A percentile compares a stretch with the other conserved stretches of the same genome.
Conservation (phyloP, 2,113 vertebrate species). For the Tautogolabrus adspersus region DNA sequence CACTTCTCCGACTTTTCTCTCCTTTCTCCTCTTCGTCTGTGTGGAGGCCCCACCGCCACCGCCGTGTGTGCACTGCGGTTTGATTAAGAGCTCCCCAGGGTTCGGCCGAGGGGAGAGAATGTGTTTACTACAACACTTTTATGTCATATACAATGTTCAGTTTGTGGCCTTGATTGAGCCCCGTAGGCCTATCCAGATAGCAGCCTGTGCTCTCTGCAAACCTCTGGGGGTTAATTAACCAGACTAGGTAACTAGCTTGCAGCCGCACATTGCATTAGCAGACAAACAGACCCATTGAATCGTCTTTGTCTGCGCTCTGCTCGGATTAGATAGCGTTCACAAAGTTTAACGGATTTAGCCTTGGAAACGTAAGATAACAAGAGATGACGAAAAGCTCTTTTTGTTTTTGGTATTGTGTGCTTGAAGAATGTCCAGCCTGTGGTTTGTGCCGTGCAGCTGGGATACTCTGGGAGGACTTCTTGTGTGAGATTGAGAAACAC, state of each 20-base stretch:
- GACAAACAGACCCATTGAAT: constrained; percentile 66
- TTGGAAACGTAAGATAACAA: constrained; percentile 12
- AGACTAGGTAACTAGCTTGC: constrained; percentile 81
- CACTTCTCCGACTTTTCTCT: constrained; percentile 36
- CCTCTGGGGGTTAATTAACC: constrained; percentile 91
- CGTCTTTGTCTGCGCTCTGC: constrained; percentile 32
- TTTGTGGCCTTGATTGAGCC: constrained; percentile 89
- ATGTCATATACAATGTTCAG: constrained; percentile 85
- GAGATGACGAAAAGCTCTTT: not conserved
- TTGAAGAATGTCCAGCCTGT: constrained; percentile 2
- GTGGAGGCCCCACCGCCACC: constrained; percentile 14
- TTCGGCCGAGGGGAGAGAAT: constrained; percentile 71
- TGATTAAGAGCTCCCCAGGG: constrained; percentile 85
- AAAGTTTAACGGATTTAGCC: constrained; percentile 20
- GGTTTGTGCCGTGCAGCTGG: constrained; percentile 17
- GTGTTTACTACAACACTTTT: constrained; percentile 92
- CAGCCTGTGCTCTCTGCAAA: constrained; percentile 75
- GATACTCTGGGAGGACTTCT: constrained; percentile 35
- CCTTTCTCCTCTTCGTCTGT: constrained; percentile 33
- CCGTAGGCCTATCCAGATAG: constrained; percentile 90
- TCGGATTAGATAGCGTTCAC: constrained; percentile 38
- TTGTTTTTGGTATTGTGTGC: not conserved
- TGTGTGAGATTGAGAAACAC: constrained; percentile 17
- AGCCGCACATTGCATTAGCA: constrained; percentile 60
- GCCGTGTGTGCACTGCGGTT: constrained; percentile 78